Conservation (phyloP, 2,113 vertebrate genomes). For the Lethenteron camtschaticum region DNA sequence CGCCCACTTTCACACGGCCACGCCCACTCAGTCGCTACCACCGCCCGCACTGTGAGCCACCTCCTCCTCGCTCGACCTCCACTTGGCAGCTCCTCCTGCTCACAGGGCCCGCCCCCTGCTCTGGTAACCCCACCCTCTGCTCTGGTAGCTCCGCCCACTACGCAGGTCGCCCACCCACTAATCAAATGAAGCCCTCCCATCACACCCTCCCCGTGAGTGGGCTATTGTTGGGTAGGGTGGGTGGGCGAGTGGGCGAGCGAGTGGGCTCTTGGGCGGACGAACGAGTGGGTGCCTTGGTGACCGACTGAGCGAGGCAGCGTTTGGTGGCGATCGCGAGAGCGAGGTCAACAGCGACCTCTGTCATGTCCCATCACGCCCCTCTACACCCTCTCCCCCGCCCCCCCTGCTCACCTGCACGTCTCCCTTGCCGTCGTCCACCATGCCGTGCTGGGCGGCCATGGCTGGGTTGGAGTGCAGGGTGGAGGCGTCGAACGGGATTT, state of each 20-base stretch:
- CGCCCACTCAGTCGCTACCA: fast-evolving
- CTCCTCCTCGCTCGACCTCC: not conserved
- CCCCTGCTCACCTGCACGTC: conserved; percentile 37
- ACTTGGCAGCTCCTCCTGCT: not conserved
- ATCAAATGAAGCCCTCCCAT: too few species aligned
- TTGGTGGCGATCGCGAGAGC: too few species aligned
- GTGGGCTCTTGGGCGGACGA: too few species aligned
- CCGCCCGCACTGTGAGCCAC: fast-evolving
- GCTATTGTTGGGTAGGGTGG: too few species aligned
- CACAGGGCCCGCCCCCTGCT: not conserved
- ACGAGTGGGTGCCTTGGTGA: too few species aligned
- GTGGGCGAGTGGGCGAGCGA: too few species aligned
- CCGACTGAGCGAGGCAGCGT: too few species aligned
- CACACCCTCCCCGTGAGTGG: too few species aligned
- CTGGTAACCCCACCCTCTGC: not conserved
- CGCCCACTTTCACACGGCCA: conserved; percentile 13
- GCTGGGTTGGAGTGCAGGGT: conserved; percentile 49
- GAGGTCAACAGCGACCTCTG: not conserved
- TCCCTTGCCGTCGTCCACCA: conserved; percentile 69
- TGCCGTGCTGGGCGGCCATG: conserved; percentile 89
- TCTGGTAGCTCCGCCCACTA: not conserved
- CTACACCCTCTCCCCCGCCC: not conserved
- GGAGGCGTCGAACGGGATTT: conserved; percentile 57
- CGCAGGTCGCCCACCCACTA: not conserved
- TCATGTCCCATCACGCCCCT: not conserved